Evolutionary conservation across 2,113 vertebrate species (phyloP), one percentile per base, ranked within the genome.

Genomic region (Syngnathus floridae): DNA sequence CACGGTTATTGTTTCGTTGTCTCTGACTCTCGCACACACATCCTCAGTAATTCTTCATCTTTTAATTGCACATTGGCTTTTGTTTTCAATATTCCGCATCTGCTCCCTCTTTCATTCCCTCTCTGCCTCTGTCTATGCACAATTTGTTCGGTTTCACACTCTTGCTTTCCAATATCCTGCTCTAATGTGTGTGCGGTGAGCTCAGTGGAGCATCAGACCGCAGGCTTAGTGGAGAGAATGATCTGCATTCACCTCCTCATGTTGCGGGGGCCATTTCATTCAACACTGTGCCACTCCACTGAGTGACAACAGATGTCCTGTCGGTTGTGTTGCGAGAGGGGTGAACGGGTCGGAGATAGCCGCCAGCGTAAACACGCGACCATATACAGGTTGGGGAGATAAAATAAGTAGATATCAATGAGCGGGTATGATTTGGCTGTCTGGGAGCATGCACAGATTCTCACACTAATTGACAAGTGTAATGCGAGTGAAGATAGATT

Each of bases 181-280:
- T 68, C 52, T 75, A 70, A 80, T 73, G 56, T 72, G 59, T 22
- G 41, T 41, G 51, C 56, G 40, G 52, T 45, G 65, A 75, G 72
- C 55, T 43, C 68, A 69, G 64, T 59, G 66, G 68, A 74, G 69
- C 71, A 54, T 73, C 48, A 60, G 46, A 60, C 22, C 41, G 40
- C 52, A 40, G 62, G 51, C 61, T 51, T 67, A 37, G 63, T 19
- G 59, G 55, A 73, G 55, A 46, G 60, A 56, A 58, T 46, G 54
- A 40, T 49, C 68, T 59, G 71, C 59, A 67, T 38, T 65, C 61
- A 78, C 62, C 71, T 67, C 66, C 72, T 77, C 62, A 72, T 80
- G 71, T 77, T 75, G 40, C 48, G 59, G 37, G 37, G 62, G 62
- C 36, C 49, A 65, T 85, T 79, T 80, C 65, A 82, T 82, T 78